Conservation (phyloP, 2,888 invertebrate genomes). For the Nymphalis polychloros region DNA sequence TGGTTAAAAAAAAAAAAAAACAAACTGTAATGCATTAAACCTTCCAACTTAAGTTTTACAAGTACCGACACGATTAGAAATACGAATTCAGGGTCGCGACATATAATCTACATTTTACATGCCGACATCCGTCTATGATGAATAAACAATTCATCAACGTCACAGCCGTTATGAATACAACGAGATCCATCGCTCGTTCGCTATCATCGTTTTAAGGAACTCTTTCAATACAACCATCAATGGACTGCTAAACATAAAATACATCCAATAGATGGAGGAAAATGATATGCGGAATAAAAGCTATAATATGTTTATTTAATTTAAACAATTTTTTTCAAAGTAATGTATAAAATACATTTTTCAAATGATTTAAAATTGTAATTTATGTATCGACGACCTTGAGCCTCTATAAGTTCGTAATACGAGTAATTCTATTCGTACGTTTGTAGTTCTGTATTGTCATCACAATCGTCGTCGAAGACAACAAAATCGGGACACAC, state of each 20-base stretch:
- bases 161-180: not conserved
- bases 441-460: no score
- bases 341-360: no score
- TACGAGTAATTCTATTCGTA: no score
- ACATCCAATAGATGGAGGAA: not conserved
- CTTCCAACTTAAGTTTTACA: constrained; percentile 27
- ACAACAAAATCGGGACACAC: no score
- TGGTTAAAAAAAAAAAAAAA: no score
- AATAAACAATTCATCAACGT: not conserved
- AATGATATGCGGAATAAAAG: not conserved
- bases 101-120: constrained; percentile 20
- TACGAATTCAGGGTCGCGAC: constrained; percentile 44
- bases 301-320: not conserved
- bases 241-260: constrained; percentile 3
- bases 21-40: constrained; percentile 36
- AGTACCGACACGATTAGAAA: constrained; percentile 45
- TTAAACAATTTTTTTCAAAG: no score
- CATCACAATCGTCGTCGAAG: no score
- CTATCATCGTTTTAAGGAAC: not conserved
- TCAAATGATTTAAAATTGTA: no score
- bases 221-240: not conserved
- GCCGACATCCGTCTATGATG: not conserved
- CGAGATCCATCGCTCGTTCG: not conserved
- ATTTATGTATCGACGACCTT: no score
- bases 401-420: no score